Base-by-base conservation (phyloP, 2,113 vertebrate species). In the Montifringilla adamsi region DNA sequence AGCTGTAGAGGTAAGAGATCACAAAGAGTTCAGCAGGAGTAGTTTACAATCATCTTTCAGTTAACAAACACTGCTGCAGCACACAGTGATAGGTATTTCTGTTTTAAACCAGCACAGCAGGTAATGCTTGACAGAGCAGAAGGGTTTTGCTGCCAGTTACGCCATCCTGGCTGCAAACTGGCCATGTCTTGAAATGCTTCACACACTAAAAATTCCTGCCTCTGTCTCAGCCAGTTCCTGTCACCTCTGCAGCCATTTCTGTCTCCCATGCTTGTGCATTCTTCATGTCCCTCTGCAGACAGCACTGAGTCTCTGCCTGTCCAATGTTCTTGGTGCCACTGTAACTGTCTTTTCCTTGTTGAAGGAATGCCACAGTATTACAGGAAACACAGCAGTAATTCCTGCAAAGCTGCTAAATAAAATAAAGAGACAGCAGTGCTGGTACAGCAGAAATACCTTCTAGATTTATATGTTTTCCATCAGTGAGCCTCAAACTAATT, bases 71-170 rank as follows among this genome's bases (percentile, higher is more conserved):
- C 33, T 62, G 19, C n/a, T 39, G 26, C 28, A 44, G 9, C 27
- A 16, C 7, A 1, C 10, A 33, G 43, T 20, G 16, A 22, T 4
- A 5, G 0, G 3, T 10, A 2, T 44, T 73, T 63, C 28, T 11
- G 19, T 74, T 87, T 53, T 37, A 50, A 91, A 67, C 12, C 18
- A 41, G 19, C 23, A 2, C 27, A 60, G 46, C 50, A 35, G n/a
- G 27, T 56, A 62, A 50, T 11, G 28, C 56, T 70, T 31, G 37
- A 9, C n/a, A 50, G 74, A 84, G 50, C 13, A 11, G 55, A 49
- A 46, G 5, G 56, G 56, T 56, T 56, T 56, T 56, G 1, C n/a
- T 69, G 72, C 58, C 23, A 7, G 15, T 46, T 66, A 22, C 4
- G 7, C 37, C 22, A 10, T 56, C 44, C 22, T 37, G 9, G 44